Percentiles rank a stretch among this genome's conserved stretches.
These are phyloP conservation scores for Caenorhabditis sp. DNA, from an alignment of 2,888 invertebrate genomes.

Conservation along the genomic window DNA sequence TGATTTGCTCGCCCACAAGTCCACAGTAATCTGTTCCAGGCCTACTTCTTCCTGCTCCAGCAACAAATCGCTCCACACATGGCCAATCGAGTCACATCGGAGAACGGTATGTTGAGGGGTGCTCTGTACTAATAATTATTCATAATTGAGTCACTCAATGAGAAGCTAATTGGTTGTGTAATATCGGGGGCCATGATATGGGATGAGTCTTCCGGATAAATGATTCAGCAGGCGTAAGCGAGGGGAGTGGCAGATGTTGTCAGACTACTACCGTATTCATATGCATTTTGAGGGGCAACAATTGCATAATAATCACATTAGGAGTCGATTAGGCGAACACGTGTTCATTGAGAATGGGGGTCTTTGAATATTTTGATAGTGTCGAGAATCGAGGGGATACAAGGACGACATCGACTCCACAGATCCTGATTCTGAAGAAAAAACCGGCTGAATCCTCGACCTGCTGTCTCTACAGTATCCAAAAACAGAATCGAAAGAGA, in stretches of 20 bases:
- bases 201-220: slow-evolving; percentile 23
- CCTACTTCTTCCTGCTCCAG: slow-evolving; percentile 66
- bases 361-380: slow-evolving; percentile 27
- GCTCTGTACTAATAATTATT: neutral
- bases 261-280: slow-evolving; percentile 45
- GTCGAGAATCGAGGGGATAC: neutral
- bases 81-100: slow-evolving; percentile 50
- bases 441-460: no score
- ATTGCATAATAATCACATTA: slow-evolving; percentile 62
- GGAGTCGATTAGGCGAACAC: slow-evolving; percentile 56
- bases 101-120: slow-evolving; percentile 61
- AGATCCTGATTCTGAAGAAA: no score
- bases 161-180: slow-evolving; percentile 25
- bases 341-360: slow-evolving; percentile 27
- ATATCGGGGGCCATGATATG: slow-evolving; percentile 8
- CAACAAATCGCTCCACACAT: slow-evolving; percentile 65
- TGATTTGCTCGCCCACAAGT: no score
- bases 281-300: slow-evolving; percentile 39
- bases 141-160: neutral
- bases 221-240: slow-evolving; percentile 32
- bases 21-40: slow-evolving; percentile 52
- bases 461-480: no score
- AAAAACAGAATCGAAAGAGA: no score
- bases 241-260: slow-evolving; percentile 25
- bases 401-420: no score